A percentile compares a stretch with the other conserved stretches of the same genome.
These are phyloP conservation scores for Orchesella flavescens DNA, from an alignment of 2,888 invertebrate species.

Conservation along the genomic window DNA sequence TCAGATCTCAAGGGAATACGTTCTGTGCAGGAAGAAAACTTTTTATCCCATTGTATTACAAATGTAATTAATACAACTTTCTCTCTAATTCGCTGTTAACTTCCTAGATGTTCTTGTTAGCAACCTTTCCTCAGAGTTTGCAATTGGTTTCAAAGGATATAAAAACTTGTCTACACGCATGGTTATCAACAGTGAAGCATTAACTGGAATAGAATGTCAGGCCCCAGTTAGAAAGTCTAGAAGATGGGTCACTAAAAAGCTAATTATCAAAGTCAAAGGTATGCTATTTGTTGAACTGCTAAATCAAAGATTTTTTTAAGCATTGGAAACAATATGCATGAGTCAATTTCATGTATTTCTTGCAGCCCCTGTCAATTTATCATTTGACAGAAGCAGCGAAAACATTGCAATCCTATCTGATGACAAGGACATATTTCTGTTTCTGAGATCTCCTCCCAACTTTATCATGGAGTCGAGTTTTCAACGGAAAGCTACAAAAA, in stretches of 20 bases:
- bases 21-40: slow-evolving; percentile 3
- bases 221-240: slow-evolving; percentile 39
- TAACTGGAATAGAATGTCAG: slow-evolving; percentile 12
- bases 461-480: slow-evolving; percentile 42
- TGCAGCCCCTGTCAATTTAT: slow-evolving; percentile 9
- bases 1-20: neutral
- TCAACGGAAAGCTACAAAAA: slow-evolving; percentile 21
- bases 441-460: slow-evolving; percentile 30
- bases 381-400: slow-evolving; percentile 1
- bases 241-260: slow-evolving; percentile 27
- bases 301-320: too few species aligned
- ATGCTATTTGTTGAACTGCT: too few species aligned
- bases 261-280: slow-evolving; percentile 11
- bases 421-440: neutral
- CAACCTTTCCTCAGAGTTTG: too few species aligned
- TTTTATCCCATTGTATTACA: slow-evolving; percentile 36
- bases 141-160: slow-evolving; percentile 25
- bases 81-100: too few species aligned
- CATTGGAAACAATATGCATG: too few species aligned
- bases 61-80: too few species aligned
- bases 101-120: neutral
- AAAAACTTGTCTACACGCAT: slow-evolving; percentile 4
- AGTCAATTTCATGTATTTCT: neutral
- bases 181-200: neutral
- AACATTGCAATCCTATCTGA: neutral